These are phyloP conservation scores for Lagopus leucura DNA, from an alignment of 2,113 vertebrate genomes.

Conservation along the genomic window DNA sequence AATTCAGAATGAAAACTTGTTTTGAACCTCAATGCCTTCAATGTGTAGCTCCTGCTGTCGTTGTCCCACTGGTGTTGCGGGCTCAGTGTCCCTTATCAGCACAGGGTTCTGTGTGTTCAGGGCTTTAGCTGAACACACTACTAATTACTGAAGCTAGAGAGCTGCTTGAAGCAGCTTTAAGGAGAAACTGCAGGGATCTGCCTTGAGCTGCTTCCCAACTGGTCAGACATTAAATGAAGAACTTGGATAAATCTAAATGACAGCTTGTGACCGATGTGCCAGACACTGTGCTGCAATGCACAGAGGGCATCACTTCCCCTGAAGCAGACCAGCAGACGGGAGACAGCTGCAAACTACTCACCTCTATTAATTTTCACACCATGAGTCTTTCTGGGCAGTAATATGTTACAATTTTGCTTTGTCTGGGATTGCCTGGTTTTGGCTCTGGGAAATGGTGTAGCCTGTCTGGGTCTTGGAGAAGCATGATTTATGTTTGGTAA, in stretches of 20 bases:
- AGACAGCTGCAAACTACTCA: not conserved
- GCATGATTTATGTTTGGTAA: not conserved
- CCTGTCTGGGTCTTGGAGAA: not conserved
- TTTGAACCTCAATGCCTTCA: not conserved
- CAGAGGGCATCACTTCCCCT: fast-evolving
- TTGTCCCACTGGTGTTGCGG: not conserved
- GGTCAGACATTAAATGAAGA: not conserved
- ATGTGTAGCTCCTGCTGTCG: fast-evolving
- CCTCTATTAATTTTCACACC: not conserved
- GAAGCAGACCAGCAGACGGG: not conserved
- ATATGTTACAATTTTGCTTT: not conserved
- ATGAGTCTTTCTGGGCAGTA: not conserved
- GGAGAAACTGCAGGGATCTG: not conserved
- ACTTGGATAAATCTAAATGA: not conserved
- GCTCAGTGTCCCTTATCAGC: not conserved
- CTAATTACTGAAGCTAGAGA: not conserved
- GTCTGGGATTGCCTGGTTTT: not conserved
- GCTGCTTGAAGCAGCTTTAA: not conserved
- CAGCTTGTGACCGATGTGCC: not conserved
- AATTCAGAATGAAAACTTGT: not conserved
- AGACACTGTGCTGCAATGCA: not conserved
- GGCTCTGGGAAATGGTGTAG: not conserved
- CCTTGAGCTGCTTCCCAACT: not conserved
- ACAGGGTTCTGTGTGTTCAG: not conserved
- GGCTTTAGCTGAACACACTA: not conserved